phyloP scores from a whole-genome alignment of 1,140 invertebrate genomes.

The Agraylea sexmaculata region DNA sequence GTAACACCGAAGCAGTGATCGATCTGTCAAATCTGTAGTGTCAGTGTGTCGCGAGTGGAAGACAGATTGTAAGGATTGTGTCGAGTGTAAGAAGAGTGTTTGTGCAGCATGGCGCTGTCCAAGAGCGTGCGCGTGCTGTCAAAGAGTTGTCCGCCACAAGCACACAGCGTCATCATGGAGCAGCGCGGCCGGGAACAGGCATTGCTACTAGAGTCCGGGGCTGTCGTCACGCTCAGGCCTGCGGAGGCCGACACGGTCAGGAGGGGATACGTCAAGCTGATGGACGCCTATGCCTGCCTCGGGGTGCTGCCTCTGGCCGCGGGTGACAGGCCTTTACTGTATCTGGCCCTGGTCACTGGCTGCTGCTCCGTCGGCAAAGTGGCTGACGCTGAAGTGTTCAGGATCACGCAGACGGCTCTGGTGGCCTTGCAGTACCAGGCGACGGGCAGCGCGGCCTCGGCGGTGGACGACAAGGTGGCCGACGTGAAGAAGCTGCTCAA shows the following conservation, averaged over 20 bases:
- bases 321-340: constrained; percentile 71
- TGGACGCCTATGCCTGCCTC: constrained; percentile 87
- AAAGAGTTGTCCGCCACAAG: constrained; percentile 69
- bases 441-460: no score
- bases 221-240: constrained; percentile 66
- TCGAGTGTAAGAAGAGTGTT: no score
- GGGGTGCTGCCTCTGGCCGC: constrained; percentile 80
- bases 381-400: constrained; percentile 83
- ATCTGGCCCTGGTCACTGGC: constrained; percentile 85
- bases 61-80: no score
- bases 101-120: constrained; percentile 82
- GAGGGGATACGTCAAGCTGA: constrained; percentile 74
- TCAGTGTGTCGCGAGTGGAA: no score
- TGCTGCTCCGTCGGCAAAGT: constrained; percentile 93
- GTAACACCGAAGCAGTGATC: no score
- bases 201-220: constrained; percentile 82
- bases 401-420: constrained; percentile 84
- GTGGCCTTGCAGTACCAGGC: constrained; percentile 74
- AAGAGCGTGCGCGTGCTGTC: constrained; percentile 84
- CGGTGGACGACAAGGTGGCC: constrained; percentile 58
- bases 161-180: constrained; percentile 83
- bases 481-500: constrained; percentile 82
- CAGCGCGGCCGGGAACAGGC: constrained; percentile 76
- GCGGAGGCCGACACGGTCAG: constrained; percentile 81
- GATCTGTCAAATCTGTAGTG: no score